Evolutionary conservation across 2,888 invertebrate genomes (phyloP).

Genomic region (Formica aserva): DNA sequence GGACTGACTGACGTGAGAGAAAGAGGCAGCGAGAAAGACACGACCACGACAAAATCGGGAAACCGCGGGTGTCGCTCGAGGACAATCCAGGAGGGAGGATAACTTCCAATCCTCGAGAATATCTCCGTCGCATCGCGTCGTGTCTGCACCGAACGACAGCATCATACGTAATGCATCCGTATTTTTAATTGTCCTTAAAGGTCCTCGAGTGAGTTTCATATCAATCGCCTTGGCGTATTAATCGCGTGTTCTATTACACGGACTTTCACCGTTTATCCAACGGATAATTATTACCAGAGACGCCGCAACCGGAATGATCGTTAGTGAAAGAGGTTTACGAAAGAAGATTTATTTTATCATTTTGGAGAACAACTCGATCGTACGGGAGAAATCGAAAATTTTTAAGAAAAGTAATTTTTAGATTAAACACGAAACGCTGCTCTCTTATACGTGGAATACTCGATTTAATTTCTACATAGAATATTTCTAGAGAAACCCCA

Average conservation of each 20-base stretch:
- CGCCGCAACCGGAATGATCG: slow-evolving; percentile 50
- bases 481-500: slow-evolving; percentile 6
- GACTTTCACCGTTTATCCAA: slow-evolving; percentile 71
- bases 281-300: slow-evolving; percentile 66
- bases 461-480: slow-evolving; percentile 22
- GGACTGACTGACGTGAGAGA: slow-evolving; percentile 39
- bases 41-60: slow-evolving; percentile 37
- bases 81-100: slow-evolving; percentile 46
- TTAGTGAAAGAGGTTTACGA: slow-evolving; percentile 40
- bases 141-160: slow-evolving; percentile 54
- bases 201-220: slow-evolving; percentile 71
- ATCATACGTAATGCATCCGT: slow-evolving; percentile 67
- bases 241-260: slow-evolving; percentile 72
- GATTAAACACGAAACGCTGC: not conserved
- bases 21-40: slow-evolving; percentile 21
- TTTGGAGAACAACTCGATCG: not conserved
- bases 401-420: not conserved
- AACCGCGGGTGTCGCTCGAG: slow-evolving; percentile 35
- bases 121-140: slow-evolving; percentile 36
- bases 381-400: not conserved
- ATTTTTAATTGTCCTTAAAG: slow-evolving; percentile 69
- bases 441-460: not conserved
- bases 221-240: slow-evolving; percentile 72
- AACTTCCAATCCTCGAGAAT: slow-evolving; percentile 55
- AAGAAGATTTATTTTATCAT: slow-evolving; percentile 2